Evolutionary conservation across 37 sponge, comb jelly and placozoan species (phyloP).

Genomic region (Tethya wilhelma): DNA sequence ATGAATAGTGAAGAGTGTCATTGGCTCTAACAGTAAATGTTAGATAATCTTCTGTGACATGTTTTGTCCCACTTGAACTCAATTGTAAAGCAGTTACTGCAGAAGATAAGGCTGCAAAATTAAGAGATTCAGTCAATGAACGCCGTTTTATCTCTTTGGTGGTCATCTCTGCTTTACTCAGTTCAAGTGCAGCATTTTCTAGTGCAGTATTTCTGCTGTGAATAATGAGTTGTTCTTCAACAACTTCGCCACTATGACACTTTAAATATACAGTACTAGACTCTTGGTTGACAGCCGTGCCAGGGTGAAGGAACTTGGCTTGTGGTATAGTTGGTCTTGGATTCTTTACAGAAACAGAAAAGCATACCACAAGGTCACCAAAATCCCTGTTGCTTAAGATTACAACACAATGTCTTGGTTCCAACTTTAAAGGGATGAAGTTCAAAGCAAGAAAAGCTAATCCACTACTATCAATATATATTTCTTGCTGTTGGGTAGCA

Average conservation of each 20-base stretch:
- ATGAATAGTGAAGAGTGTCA: constrained; percentile 9
- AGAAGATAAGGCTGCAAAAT: constrained; percentile 44
- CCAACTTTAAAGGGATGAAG: constrained; percentile 46
- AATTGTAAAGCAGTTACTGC: constrained; percentile 29
- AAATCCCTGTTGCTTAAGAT: constrained; percentile 17
- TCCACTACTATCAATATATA: constrained; percentile 4
- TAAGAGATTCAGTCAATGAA: constrained; percentile 39
- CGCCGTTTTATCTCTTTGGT: constrained; percentile 46
- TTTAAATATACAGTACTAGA: constrained; percentile 54
- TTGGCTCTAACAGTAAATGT: constrained; percentile 26
- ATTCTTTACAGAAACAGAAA: constrained; percentile 19
- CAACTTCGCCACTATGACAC: constrained; percentile 11
- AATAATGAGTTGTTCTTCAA: constrained; percentile 50
- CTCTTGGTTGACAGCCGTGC: constrained; percentile 29
- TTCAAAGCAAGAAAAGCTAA: not conserved
- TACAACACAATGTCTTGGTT: constrained; percentile 41
- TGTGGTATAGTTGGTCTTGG: constrained; percentile 44
- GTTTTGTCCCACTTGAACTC: no score
- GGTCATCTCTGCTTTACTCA: constrained; percentile 50
- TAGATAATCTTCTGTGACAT: not conserved
- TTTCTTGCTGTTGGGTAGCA: not conserved
- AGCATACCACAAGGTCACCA: constrained; percentile 43
- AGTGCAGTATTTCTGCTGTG: constrained; percentile 26
- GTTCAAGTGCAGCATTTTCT: constrained; percentile 44
- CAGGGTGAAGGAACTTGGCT: constrained; percentile 4